Percentiles rank a stretch among this genome's conserved stretches.
Conservation (phyloP, 2,888 invertebrate genomes). For the Hipparchia semele region DNA sequence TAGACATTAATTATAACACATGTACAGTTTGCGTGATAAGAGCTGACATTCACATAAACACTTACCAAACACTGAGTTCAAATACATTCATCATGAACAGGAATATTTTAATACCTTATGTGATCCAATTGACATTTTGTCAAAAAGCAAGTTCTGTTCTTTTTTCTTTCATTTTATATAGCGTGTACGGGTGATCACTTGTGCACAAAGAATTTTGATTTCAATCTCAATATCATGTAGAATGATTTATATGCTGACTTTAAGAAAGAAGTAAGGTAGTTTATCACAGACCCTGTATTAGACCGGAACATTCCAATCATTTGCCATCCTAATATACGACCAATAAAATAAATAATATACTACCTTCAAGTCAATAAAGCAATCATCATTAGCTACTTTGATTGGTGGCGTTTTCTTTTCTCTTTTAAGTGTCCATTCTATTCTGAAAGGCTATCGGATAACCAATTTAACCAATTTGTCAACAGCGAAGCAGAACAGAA, state of each 20-base stretch:
- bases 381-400: no score
- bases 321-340: no score
- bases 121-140: background rate
- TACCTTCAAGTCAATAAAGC: no score
- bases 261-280: background rate
- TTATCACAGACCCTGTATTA: background rate
- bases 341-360: no score
- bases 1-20: background rate
- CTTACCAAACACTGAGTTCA: background rate
- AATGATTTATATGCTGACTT: background rate
- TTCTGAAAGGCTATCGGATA: no score
- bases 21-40: constrained; percentile 16
- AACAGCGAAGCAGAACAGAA: no score
- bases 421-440: no score
- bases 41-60: constrained; percentile 6
- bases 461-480: no score
- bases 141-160: background rate
- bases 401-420: no score
- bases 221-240: background rate
- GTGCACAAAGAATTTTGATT: background rate
- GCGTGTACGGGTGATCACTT: background rate
- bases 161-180: no score
- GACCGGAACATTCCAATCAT: background rate
- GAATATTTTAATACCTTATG: background rate
- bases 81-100: background rate